phyloP scores from a whole-genome alignment of 2,888 invertebrate species.

The Ormyrus labotus region DNA sequence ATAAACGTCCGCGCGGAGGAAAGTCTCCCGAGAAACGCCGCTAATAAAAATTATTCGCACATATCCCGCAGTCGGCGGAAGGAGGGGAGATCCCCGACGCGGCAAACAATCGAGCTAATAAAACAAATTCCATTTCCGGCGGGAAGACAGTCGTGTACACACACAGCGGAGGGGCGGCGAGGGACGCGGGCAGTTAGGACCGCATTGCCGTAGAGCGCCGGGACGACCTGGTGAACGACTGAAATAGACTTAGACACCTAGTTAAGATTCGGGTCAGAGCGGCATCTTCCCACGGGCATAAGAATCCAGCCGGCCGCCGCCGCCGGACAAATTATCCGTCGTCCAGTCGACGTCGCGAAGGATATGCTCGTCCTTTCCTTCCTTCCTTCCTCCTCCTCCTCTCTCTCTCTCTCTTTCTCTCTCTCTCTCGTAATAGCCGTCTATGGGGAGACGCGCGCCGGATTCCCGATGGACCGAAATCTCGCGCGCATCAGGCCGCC shows the following conservation, averaged over 20 bases:
- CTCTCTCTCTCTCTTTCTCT: slow-evolving; percentile 22
- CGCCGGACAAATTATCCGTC: slow-evolving; percentile 29
- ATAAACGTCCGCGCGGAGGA: no score
- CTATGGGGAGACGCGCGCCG: slow-evolving; percentile 64
- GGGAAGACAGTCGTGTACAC: no score
- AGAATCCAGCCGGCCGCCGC: slow-evolving; percentile 39
- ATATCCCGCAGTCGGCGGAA: no score
- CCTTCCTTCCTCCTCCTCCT: slow-evolving; percentile 10
- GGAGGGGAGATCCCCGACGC: neutral
- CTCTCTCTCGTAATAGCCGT: slow-evolving; percentile 66
- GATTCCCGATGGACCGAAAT: slow-evolving; percentile 68
- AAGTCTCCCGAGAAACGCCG: no score
- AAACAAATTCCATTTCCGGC: slow-evolving; percentile 13
- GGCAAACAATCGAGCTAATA: slow-evolving; percentile 28
- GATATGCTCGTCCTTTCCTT: slow-evolving; percentile 10
- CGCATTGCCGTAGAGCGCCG: neutral
- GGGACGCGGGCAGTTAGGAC: neutral
- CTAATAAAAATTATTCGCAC: no score
- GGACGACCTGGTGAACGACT: slow-evolving; percentile 9
- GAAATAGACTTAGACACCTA: slow-evolving; percentile 65
- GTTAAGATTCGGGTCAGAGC: slow-evolving; percentile 72
- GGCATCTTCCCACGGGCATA: neutral
- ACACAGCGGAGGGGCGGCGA: no score
- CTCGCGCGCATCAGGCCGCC: slow-evolving; percentile 44
- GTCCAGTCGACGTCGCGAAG: neutral